phyloP scores from a whole-genome alignment of 2,113 vertebrate genomes.

The Blennius ocellaris region DNA sequence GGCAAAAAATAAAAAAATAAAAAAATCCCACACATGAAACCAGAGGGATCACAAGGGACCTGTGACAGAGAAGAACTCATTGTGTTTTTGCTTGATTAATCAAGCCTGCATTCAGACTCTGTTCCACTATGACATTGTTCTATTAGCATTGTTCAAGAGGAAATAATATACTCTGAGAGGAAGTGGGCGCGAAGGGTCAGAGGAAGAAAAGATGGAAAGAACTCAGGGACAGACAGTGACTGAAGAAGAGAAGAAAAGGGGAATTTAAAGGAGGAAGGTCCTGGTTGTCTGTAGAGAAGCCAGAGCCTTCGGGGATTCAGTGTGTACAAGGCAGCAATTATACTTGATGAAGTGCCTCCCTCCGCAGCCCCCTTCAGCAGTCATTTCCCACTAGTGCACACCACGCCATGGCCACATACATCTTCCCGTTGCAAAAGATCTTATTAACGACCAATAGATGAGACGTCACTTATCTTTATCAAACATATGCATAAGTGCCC shows the following conservation, averaged over 20 bases:
- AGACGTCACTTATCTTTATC: slow-evolving; percentile 87
- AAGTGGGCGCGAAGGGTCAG: slow-evolving; percentile 32
- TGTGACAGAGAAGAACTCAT: slow-evolving; percentile 49
- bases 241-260: slow-evolving; percentile 16
- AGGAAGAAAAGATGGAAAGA: slow-evolving; percentile 8
- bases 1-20: slow-evolving; percentile 54
- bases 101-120: slow-evolving; percentile 45
- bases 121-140: slow-evolving; percentile 43
- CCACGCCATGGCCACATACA: slow-evolving; percentile 68
- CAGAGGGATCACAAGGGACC: slow-evolving; percentile 56
- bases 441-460: slow-evolving; percentile 88
- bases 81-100: slow-evolving; percentile 71
- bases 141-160: slow-evolving; percentile 61
- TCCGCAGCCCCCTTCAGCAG: slow-evolving; percentile 65
- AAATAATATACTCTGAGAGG: slow-evolving; percentile 44
- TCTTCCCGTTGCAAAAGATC: slow-evolving; percentile 80
- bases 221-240: slow-evolving; percentile 11
- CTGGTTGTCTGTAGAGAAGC: slow-evolving; percentile 58
- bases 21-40: slow-evolving; percentile 14
- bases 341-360: slow-evolving; percentile 82
- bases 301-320: slow-evolving; percentile 67
- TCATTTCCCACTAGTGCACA: slow-evolving; percentile 72
- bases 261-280: slow-evolving; percentile 47
- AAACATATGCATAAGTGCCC: slow-evolving; percentile 87
- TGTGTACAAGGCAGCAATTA: slow-evolving; percentile 82